These are phyloP conservation scores for Decapterus maruadsi DNA, from an alignment of 2,797 vertebrate species.

Conservation along the genomic window DNA sequence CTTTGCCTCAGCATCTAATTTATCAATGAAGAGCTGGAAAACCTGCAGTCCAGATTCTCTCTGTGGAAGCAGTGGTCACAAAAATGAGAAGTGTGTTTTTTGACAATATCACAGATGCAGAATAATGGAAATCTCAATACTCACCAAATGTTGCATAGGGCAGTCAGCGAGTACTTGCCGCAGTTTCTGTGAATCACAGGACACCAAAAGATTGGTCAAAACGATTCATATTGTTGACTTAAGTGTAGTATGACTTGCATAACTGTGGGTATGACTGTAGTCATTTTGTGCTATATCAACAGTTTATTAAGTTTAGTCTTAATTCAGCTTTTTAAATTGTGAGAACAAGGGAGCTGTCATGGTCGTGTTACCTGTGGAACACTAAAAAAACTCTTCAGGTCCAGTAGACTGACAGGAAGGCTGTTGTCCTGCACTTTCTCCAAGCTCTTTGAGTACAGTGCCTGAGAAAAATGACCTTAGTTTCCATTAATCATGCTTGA, in stretches of 20 bases:
- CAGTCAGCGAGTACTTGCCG: slow-evolving; percentile 91
- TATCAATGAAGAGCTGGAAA: slow-evolving; percentile 92
- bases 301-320: not conserved
- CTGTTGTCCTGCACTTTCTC: slow-evolving; percentile 86
- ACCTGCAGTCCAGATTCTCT: slow-evolving; percentile 89
- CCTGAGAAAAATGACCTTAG: slow-evolving; percentile 73
- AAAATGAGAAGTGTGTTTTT: not conserved
- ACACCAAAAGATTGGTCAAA: slow-evolving; percentile 3
- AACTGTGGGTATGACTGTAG: no score
- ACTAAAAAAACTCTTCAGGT: slow-evolving; percentile 87
- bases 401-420: slow-evolving; percentile 89
- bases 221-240: not conserved
- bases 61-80: slow-evolving; percentile 75
- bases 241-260: not conserved
- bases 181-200: slow-evolving; percentile 85
- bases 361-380: slow-evolving; percentile 87
- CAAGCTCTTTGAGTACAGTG: slow-evolving; percentile 88
- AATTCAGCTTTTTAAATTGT: not conserved
- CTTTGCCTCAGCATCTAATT: slow-evolving; percentile 91
- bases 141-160: slow-evolving; percentile 91
- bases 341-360: not conserved
- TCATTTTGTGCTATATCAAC: not conserved
- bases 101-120: not conserved
- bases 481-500: not conserved
- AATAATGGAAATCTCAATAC: slow-evolving; percentile 55